phyloP scores from a whole-genome alignment of 2,888 invertebrate species.

The Calameuta idolon region DNA sequence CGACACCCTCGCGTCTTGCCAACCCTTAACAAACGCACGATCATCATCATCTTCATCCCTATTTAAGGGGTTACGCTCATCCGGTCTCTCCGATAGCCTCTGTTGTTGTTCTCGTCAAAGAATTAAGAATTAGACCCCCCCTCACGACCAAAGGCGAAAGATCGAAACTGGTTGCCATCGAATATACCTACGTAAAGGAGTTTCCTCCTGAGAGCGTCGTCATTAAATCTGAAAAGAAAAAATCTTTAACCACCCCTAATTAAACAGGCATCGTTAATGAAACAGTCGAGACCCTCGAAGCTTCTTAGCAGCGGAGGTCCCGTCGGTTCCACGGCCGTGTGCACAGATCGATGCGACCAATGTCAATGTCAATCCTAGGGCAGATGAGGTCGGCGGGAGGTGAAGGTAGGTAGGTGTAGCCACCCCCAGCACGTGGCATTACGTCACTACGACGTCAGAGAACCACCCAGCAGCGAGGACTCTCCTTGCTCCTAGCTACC shows the following conservation, averaged over 20 bases:
- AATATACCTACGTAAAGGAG: background rate
- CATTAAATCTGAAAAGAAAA: background rate
- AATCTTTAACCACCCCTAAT: background rate
- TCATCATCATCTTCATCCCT: background rate
- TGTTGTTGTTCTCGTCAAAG: background rate
- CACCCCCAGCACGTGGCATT: constrained; percentile 33
- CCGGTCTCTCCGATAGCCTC: background rate
- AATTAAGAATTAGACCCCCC: too few relatives aligned
- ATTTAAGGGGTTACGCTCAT: background rate
- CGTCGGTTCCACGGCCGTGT: background rate
- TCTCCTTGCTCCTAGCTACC: background rate
- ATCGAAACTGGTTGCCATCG: background rate
- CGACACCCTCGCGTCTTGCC: background rate
- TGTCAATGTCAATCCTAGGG: constrained; percentile 61
- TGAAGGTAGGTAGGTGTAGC: constrained; percentile 10
- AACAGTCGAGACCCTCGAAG: background rate
- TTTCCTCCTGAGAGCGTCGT: background rate
- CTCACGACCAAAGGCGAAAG: too few relatives aligned
- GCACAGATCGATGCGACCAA: constrained; percentile 51
- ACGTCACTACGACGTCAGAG: constrained; percentile 51
- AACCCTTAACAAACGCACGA: background rate
- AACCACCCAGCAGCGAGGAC: constrained; percentile 23
- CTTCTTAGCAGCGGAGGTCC: background rate
- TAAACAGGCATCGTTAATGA: background rate
- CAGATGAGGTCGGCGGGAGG: constrained; percentile 26